A percentile compares a stretch with the other conserved stretches of the same genome.
phyloP scores from a whole-genome alignment of 2,113 vertebrate genomes.

The Gymnorhina tibicen region DNA sequence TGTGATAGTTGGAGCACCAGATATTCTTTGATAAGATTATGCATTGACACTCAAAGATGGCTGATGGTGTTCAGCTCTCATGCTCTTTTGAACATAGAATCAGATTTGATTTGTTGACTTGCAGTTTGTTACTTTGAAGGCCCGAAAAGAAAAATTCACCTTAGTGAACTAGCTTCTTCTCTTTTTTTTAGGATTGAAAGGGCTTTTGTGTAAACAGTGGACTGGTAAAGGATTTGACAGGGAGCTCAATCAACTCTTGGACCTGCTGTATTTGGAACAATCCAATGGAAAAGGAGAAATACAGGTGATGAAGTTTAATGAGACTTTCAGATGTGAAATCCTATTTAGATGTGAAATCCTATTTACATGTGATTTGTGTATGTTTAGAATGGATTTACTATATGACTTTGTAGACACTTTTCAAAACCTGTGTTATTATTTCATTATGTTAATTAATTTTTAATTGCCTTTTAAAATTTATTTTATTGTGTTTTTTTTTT shows the following conservation, averaged over 20 bases:
- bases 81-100: not conserved
- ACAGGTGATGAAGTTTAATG: conserved; percentile 70
- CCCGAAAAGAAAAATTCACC: not conserved
- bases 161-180: not conserved
- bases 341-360: not conserved
- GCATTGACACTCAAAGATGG: not conserved
- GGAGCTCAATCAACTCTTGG: conserved; percentile 79
- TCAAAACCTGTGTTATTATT: not conserved
- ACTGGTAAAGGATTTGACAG: conserved; percentile 84
- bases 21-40: not conserved
- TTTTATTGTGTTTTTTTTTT: not conserved
- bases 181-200: conserved; percentile 78
- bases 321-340: not conserved
- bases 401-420: not conserved
- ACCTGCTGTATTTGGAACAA: conserved; percentile 62
- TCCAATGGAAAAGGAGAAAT: conserved; percentile 49
- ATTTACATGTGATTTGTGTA: not conserved
- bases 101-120: not conserved
- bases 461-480: not conserved
- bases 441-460: not conserved
- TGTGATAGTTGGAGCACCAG: not conserved
- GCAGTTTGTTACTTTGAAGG: not conserved
- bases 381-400: not conserved
- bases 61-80: not conserved
- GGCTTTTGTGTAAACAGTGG: conserved; percentile 84